Conservation (phyloP, 2,888 invertebrate species). For the Reticulitermes lucifugus region DNA sequence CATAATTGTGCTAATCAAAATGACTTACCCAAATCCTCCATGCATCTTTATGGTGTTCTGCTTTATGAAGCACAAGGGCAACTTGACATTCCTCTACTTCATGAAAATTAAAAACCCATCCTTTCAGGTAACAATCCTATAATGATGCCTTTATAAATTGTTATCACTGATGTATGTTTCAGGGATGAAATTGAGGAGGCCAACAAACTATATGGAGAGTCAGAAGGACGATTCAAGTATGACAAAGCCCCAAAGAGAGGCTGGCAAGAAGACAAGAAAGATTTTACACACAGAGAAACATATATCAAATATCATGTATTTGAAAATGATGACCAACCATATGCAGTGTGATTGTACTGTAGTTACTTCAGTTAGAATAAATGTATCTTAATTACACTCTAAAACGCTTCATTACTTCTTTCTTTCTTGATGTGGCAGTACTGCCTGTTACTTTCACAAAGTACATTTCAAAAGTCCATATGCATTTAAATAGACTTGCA, state of each 20-base stretch:
- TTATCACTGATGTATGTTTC: conserved; percentile 49
- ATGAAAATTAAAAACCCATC: too few species aligned
- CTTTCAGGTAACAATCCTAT: too few species aligned
- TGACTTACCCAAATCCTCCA: too few species aligned
- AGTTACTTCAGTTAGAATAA: neutral
- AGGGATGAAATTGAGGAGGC: conserved; percentile 79
- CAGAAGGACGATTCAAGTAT: conserved; percentile 77
- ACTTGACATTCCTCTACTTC: too few species aligned
- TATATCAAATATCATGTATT: conserved; percentile 84
- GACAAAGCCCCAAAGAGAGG: conserved; percentile 82
- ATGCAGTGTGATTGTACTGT: conserved; percentile 63
- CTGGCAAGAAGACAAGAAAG: conserved; percentile 84
- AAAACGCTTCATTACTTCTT: neutral
- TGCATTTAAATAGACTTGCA: too few species aligned
- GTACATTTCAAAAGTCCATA: too few species aligned
- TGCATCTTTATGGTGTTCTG: too few species aligned
- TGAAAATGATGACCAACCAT: conserved; percentile 78
- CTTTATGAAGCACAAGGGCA: too few species aligned
- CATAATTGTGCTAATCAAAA: too few species aligned
- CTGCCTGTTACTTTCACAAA: too few species aligned
- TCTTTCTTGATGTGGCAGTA: too few species aligned
- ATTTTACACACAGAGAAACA: conserved; percentile 81
- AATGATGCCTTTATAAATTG: too few species aligned
- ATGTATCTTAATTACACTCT: neutral
- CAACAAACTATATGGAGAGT: conserved; percentile 77